Evolutionary conservation across 2,888 invertebrate genomes (phyloP).

Genomic region (Spisula solida): DNA sequence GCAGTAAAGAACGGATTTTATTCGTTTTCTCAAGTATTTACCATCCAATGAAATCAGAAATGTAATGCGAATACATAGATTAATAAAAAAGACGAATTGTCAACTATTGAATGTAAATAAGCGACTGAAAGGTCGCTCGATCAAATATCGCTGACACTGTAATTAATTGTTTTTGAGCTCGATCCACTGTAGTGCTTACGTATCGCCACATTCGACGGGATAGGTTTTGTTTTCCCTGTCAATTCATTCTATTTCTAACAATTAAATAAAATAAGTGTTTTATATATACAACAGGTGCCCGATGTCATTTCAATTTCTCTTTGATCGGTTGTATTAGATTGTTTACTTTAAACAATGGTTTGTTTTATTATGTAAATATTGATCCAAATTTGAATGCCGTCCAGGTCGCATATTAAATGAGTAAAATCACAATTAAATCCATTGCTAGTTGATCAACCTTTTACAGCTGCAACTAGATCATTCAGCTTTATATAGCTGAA

Average conservation of each 20-base stretch:
- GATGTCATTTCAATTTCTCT: background rate
- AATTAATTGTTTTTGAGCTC: background rate
- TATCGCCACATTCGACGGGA: background rate
- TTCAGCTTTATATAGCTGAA: too few relatives aligned
- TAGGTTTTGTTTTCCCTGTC: background rate
- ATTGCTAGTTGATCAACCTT: too few relatives aligned
- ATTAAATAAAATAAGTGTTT: background rate
- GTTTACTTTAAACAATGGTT: background rate
- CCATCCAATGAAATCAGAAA: background rate
- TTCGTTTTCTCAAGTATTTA: constrained; percentile 12
- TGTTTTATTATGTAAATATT: background rate
- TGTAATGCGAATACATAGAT: background rate
- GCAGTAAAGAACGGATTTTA: background rate
- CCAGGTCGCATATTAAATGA: background rate
- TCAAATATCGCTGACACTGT: constrained; percentile 2
- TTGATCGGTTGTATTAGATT: background rate
- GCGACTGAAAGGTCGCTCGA: background rate
- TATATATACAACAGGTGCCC: background rate
- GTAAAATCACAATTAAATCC: too few relatives aligned
- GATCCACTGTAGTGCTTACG: too few relatives aligned
- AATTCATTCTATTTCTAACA: background rate
- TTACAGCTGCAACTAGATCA: too few relatives aligned
- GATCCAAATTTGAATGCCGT: background rate
- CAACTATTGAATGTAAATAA: constrained; percentile 1
- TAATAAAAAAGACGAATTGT: background rate